These are phyloP conservation scores for Hypsibius dujardini DNA, from an alignment of 1,140 invertebrate genomes.

Conservation along the genomic window DNA sequence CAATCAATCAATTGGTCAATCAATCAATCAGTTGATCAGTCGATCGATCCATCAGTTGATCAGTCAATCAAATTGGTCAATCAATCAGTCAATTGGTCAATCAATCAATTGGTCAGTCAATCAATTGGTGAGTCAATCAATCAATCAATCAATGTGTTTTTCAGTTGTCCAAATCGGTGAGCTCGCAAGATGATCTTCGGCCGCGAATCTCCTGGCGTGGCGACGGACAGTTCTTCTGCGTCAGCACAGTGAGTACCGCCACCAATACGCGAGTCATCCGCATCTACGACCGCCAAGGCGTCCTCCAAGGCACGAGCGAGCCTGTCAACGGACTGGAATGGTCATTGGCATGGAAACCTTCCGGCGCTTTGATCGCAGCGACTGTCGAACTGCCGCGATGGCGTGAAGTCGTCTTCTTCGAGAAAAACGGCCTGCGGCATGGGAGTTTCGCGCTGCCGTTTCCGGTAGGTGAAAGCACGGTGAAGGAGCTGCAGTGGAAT, in stretches of 20 bases:
- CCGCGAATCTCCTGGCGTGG: constrained; percentile 58
- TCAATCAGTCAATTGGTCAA: no score
- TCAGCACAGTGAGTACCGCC: constrained; percentile 41
- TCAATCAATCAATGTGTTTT: no score
- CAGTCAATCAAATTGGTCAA: constrained; percentile 4
- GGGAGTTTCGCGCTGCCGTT: constrained; percentile 56
- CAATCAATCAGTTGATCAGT: constrained; percentile 22
- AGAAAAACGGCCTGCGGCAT: constrained; percentile 77
- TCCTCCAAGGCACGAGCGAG: constrained; percentile 53
- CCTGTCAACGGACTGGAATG: constrained; percentile 47
- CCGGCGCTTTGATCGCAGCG: constrained; percentile 27
- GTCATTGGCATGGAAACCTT: constrained; percentile 46
- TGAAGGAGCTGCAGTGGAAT: constrained; percentile 52
- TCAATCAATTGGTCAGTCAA: no score
- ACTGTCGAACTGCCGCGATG: background rate
- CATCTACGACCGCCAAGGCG: constrained; percentile 53
- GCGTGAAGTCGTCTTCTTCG: constrained; percentile 51
- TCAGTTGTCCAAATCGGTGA: no score
- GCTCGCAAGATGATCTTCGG: constrained; percentile 38
- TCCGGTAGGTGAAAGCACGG: constrained; percentile 35
- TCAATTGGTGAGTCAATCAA: no score
- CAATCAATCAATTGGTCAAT: no score
- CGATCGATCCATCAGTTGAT: constrained; percentile 19
- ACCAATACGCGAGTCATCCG: constrained; percentile 39
- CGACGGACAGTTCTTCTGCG: constrained; percentile 62